Base-by-base conservation (phyloP, 2,797 vertebrate genomes). In the Sebastes hubbsi region DNA sequence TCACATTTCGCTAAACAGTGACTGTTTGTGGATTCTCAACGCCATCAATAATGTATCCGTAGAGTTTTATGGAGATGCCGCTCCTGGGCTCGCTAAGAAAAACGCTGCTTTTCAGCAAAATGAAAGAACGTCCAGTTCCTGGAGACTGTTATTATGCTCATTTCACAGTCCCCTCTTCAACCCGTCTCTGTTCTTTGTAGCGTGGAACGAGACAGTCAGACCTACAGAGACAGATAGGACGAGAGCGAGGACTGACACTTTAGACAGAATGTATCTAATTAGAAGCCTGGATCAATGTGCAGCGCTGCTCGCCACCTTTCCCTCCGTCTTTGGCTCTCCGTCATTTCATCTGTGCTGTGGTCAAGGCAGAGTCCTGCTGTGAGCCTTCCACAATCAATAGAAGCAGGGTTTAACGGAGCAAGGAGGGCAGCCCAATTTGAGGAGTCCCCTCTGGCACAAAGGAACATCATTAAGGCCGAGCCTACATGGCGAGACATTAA, bases 191-290 rank as follows among this genome's bases (percentile, higher is more conserved):
- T 46, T 76, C 82, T 72, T 59, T 76, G 80, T 66, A 78, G 69
- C 78, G 22, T 25, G 59, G 63, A 76, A 65, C 14, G 55, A 87
- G 81, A 82, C 73, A 67, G 87, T 84, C 29, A 82, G 75, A 85
- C 83, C 67, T 75, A 59, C 75, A 67, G 78, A 87, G 80, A 85
- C 74, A 8, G 78, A 87, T 20, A 79, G 46, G 77, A 55, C 27
- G 70, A 73, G 63, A 78, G 83, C 22, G 6, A 75, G 81, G 75
- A 30, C 36, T 81, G 77, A 89, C 84, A 54, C 46, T 87, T 88
- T n/a, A 22, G 86, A 91, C 89, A 87, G 87, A 86, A 81, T 77
- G 81, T 78, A 82, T 91, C 91, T 89, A 93, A 93, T 94, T 92
- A 93, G 89, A 67, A 20, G 78, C 42, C 52, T 16, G 84, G 91